Conservation (phyloP, 2,797 vertebrate genomes). For the Sparus aurata region DNA sequence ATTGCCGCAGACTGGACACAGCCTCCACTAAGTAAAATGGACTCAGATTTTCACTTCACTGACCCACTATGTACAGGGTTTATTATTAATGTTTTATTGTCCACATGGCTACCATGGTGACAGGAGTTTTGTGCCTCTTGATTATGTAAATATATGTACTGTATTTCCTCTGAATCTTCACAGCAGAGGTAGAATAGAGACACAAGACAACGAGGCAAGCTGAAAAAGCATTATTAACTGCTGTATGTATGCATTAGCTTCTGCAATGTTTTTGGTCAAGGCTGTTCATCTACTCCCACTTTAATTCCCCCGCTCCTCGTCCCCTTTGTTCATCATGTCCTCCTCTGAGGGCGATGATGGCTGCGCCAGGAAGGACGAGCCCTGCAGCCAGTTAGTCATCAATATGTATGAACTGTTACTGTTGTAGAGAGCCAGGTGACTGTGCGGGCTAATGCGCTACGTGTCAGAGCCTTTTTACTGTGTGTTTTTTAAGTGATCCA, state of each 20-base stretch:
- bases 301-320: conserved; percentile 13
- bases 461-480: conserved; percentile 13
- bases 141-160: conserved; percentile 46
- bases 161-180: conserved; percentile 22
- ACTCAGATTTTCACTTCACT: conserved; percentile 36
- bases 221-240: conserved; percentile 18
- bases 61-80: conserved; percentile 11
- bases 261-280: conserved; percentile 27
- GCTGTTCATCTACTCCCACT: conserved; percentile 5
- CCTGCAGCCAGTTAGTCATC: conserved; percentile 63
- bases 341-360: conserved; percentile 41
- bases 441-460: conserved; percentile 32
- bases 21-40: conserved; percentile 3
- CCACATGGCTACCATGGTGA: conserved; percentile 2
- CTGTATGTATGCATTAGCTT: conserved; percentile 27
- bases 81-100: conserved; percentile 26
- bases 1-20: conserved; percentile 27
- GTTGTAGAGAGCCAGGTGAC: conserved; percentile 54
- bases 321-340: conserved; percentile 39
- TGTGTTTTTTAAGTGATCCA: conserved; percentile 22
- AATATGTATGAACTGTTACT: conserved; percentile 71
- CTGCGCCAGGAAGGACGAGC: conserved; percentile 38
- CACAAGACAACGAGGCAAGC: not conserved
- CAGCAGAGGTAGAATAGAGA: conserved; percentile 14
- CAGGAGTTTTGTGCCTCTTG: conserved; percentile 2